phyloP scores from a whole-genome alignment of 2,797 vertebrate genomes.

The Argyrosomus regius region DNA sequence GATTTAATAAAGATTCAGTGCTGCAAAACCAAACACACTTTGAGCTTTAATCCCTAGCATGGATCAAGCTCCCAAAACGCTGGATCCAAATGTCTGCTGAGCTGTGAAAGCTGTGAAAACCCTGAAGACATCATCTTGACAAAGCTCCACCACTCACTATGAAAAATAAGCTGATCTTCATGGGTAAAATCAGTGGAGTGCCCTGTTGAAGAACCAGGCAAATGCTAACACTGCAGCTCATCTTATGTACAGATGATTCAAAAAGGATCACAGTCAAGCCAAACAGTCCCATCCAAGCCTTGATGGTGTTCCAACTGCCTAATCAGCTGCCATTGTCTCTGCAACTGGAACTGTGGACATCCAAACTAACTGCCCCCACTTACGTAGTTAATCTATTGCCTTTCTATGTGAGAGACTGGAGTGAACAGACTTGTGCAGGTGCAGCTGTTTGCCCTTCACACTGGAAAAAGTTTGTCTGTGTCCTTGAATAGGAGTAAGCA shows the following conservation, averaged over 20 bases:
- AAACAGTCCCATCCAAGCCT: not conserved
- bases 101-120: not conserved
- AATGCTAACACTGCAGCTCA: conserved; percentile 5
- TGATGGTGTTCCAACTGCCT: not conserved
- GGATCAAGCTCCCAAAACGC: not conserved
- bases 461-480: not conserved
- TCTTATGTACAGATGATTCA: conserved; percentile 11
- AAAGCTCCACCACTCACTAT: not conserved
- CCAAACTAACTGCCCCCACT: not conserved
- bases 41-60: not conserved
- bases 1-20: not conserved
- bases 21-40: not conserved
- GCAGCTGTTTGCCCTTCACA: conserved; percentile 8
- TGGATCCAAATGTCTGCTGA: not conserved
- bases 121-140: conserved; percentile 1
- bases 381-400: not conserved
- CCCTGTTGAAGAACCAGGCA: not conserved
- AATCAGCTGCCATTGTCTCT: not conserved
- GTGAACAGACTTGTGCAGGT: not conserved
- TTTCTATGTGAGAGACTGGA: not conserved
- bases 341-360: not conserved
- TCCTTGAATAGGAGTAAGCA: not conserved
- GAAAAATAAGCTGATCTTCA: conserved; percentile 10
- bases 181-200: conserved; percentile 12
- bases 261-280: not conserved